phyloP scores from a whole-genome alignment of 2,113 vertebrate genomes.

The Anolis sagrei region DNA sequence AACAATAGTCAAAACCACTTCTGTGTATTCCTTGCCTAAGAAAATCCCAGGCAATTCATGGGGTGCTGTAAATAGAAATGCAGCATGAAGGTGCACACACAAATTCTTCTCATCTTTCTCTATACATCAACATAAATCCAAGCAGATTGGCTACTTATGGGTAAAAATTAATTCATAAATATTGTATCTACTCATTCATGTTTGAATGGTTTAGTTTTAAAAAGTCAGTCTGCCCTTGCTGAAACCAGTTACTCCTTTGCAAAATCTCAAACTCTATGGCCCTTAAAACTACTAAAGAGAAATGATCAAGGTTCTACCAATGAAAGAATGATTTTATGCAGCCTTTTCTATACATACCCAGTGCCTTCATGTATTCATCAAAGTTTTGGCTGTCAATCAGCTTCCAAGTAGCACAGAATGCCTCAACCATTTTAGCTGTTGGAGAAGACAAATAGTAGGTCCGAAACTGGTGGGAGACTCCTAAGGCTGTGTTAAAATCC shows the following conservation, averaged over 20 bases:
- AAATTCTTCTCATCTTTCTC: too few species aligned
- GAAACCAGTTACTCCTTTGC: not conserved
- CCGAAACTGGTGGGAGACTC: not conserved
- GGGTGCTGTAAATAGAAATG: too few species aligned
- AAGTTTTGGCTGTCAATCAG: slow-evolving; percentile 92
- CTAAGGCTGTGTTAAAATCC: not conserved
- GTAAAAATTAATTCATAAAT: not conserved
- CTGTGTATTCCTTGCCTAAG: too few species aligned
- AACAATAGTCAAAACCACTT: too few species aligned
- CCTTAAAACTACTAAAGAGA: not conserved
- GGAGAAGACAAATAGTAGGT: not conserved
- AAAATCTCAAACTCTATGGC: not conserved
- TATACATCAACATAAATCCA: not conserved
- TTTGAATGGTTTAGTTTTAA: not conserved
- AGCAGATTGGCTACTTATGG: not conserved
- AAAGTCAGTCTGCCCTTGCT: not conserved
- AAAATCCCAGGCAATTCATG: too few species aligned
- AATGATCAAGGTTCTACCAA: not conserved
- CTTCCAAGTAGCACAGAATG: slow-evolving; percentile 94
- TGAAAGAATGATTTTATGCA: not conserved
- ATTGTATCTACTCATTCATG: not conserved
- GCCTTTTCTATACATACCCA: slow-evolving; percentile 80
- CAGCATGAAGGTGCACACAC: too few species aligned
- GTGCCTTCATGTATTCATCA: slow-evolving; percentile 92
- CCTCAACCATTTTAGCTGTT: slow-evolving; percentile 84